Evolutionary conservation across 2,888 invertebrate species (phyloP), one percentile per base, ranked within the genome.

Genomic region (Drosophila sordidapex): DNA sequence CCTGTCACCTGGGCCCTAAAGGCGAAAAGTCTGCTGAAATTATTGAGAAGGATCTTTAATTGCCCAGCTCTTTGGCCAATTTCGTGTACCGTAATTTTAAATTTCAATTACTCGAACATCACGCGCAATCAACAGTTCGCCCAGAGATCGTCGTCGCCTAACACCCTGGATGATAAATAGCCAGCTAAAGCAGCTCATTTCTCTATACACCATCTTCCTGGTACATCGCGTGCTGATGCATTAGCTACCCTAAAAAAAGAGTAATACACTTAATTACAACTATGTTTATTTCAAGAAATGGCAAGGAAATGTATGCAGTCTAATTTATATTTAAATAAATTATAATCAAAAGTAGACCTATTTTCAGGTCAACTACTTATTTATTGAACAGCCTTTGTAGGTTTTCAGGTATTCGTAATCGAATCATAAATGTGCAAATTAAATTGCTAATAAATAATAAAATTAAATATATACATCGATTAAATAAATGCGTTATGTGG

Each of bases 61-160:
- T 87, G 84, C 73, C 48, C 46, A 49, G 21, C 36, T 25, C 61
- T 52, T 66, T 67, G 61, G 43, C 59, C 65, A 76, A 63, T 74
- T 63, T 72, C 75, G 74, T 81, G 65, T 66, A 54, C 48, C 38
- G 53, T 66, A 64, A 72, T 70, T 79, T 87, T 69, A 83, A 85
- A 85, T 85, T 90, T 85, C 89, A 85, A 85, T 85, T 85, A 87
- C 69, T 51, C 56, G 74, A 87, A 87, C 87, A 83, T 83, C 83
- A 90, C 81, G 83, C 76, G 90, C 90, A 83, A 90, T 83, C 90
- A 90, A 76, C 89, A 87, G 70, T 70, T 67, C 29, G 51, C 40
- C 48, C 18, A 15, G n/a, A 36, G 76, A 48, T 79, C 71, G 70
- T 70, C 76, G 81, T 56, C 52, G 65, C 66, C 63, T 64, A 49